Evolutionary conservation across 2,113 vertebrate genomes (phyloP).

Genomic region (Cygnus buccinator): DNA sequence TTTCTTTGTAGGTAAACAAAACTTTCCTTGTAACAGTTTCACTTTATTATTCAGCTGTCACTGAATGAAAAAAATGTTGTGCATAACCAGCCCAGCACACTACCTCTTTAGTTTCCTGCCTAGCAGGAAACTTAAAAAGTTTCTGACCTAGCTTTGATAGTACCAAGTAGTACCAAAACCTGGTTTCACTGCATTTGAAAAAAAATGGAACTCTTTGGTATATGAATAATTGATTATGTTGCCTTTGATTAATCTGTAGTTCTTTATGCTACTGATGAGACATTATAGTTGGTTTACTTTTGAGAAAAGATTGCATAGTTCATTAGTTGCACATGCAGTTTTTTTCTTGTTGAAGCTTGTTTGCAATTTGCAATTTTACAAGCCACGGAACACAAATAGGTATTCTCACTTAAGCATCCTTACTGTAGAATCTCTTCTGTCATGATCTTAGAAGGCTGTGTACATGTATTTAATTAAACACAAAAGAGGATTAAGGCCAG

Average conservation of each 20-base stretch:
- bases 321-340: neutral
- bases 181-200: neutral
- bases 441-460: neutral
- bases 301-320: neutral
- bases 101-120: neutral
- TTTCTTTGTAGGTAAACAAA: neutral
- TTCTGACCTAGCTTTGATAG: neutral
- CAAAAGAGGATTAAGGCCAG: neutral
- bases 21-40: neutral
- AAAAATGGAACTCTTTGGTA: neutral
- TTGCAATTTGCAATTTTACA: neutral
- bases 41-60: neutral
- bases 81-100: neutral
- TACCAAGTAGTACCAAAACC: neutral
- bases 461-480: neutral
- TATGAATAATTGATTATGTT: neutral
- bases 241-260: neutral
- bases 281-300: neutral
- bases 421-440: neutral
- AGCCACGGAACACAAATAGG: neutral
- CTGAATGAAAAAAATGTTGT: neutral
- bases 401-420: neutral
- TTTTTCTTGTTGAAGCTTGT: neutral
- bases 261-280: neutral
- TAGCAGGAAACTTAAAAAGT: neutral